phyloP scores from a whole-genome alignment of 2,797 vertebrate genomes.

The Phoebastria nigripes region DNA sequence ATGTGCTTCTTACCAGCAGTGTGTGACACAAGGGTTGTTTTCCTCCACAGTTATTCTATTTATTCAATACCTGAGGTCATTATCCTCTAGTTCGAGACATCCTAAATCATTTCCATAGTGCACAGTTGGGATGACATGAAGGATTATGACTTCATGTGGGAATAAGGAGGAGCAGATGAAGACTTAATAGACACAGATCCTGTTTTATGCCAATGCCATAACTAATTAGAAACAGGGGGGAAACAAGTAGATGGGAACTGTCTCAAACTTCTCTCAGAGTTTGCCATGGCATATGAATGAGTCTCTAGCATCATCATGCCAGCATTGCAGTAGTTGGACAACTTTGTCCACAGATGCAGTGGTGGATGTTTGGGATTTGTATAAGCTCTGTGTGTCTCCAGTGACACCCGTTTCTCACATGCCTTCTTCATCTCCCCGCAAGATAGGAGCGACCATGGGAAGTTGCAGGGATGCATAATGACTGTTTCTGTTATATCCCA shows the following conservation, averaged over 20 bases:
- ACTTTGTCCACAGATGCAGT: neutral
- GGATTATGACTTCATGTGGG: neutral
- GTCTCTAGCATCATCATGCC: neutral
- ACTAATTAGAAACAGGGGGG: constrained; percentile 26
- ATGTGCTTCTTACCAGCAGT: neutral
- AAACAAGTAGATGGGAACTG: neutral
- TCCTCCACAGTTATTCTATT: neutral
- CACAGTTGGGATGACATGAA: neutral
- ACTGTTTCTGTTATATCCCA: neutral
- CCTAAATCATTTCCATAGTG: constrained; percentile 4
- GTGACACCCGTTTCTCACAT: fast-evolving
- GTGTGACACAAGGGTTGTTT: neutral
- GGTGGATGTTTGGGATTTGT: neutral
- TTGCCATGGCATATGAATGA: neutral
- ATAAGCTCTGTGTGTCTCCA: neutral
- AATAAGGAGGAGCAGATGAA: constrained; percentile 43
- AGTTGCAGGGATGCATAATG: neutral
- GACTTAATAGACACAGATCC: neutral
- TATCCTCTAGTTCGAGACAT: neutral
- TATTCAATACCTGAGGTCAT: constrained; percentile 43
- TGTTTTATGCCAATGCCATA: neutral
- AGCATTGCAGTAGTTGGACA: neutral
- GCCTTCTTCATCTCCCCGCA: neutral
- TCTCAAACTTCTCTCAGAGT: neutral
- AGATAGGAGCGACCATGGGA: neutral